phyloP scores from a whole-genome alignment of 1,140 invertebrate genomes.

The Drosophila truncata region DNA sequence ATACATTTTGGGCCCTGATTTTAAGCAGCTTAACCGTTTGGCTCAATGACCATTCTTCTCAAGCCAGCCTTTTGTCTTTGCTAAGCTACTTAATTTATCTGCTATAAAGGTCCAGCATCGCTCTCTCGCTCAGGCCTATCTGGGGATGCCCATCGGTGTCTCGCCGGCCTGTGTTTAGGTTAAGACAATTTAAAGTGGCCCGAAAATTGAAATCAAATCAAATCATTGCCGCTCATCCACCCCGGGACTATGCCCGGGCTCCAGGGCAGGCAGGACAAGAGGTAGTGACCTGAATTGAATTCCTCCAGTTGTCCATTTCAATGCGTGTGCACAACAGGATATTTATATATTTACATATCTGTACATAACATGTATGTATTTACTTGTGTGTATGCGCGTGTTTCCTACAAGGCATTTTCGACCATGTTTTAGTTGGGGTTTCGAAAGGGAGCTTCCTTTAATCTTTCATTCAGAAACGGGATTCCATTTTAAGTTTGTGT shows the following conservation, averaged over 20 bases:
- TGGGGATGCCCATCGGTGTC: constrained; percentile 10
- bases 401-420: constrained; percentile 6
- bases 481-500: neutral
- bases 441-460: neutral
- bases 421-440: neutral
- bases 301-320: constrained; percentile 23
- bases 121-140: constrained; percentile 11
- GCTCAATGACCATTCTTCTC: constrained; percentile 33
- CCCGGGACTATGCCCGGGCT: constrained; percentile 1
- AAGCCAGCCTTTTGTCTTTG: constrained; percentile 56
- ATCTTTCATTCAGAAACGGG: neutral
- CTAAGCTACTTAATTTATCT: constrained; percentile 81
- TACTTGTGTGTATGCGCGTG: neutral
- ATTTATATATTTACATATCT: neutral
- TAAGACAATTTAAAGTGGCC: constrained; percentile 63
- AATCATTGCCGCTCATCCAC: constrained; percentile 32
- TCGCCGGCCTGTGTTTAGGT: constrained; percentile 21
- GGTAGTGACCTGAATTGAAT: constrained; percentile 41
- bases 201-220: constrained; percentile 74
- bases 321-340: constrained; percentile 23
- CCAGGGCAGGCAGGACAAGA: constrained; percentile 3
- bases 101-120: constrained; percentile 17
- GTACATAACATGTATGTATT: neutral
- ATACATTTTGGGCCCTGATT: constrained; percentile 47
- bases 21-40: constrained; percentile 75